Conservation (phyloP, 2,113 vertebrate species). For the Crocuta crocuta region DNA sequence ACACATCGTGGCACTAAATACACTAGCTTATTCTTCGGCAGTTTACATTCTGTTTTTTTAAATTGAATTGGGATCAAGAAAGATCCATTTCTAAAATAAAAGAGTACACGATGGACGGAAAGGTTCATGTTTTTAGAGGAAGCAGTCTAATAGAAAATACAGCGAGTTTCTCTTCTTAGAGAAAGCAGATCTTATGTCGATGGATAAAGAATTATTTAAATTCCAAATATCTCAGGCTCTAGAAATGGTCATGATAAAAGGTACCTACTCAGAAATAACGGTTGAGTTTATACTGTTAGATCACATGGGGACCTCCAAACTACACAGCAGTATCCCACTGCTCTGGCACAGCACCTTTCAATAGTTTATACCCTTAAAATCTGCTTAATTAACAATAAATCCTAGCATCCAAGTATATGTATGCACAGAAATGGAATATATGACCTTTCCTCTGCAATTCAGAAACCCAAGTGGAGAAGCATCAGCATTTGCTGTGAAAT, state of each 20-base stretch:
- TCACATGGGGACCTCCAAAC: neutral
- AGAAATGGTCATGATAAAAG: neutral
- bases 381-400: neutral
- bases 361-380: neutral
- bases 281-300: neutral
- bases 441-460: neutral
- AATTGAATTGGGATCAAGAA: neutral
- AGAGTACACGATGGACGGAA: neutral
- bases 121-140: neutral
- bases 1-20: neutral
- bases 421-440: neutral
- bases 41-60: neutral
- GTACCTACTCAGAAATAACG: neutral
- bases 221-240: neutral
- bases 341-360: neutral
- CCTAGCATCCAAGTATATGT: neutral
- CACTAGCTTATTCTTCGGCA: neutral
- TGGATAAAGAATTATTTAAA: conserved; percentile 8
- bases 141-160: conserved; percentile 6
- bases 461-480: neutral
- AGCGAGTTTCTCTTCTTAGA: neutral
- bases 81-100: neutral
- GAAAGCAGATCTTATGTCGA: neutral
- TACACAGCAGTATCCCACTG: neutral
- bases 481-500: neutral